These are phyloP conservation scores for Diorhabda carinulata DNA, from an alignment of 1,140 invertebrate species.

Conservation along the genomic window DNA sequence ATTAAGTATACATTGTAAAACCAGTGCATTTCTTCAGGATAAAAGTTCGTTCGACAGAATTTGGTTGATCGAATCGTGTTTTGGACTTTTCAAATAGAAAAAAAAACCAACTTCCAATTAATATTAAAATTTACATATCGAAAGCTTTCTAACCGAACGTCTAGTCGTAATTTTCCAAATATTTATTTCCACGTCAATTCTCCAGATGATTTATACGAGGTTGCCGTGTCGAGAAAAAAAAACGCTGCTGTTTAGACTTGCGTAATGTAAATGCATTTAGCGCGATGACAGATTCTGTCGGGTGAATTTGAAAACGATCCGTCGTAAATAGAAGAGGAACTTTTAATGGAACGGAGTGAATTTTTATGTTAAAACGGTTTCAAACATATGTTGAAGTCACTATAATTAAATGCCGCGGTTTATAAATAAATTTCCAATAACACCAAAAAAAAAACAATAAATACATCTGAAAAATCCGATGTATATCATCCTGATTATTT, in stretches of 20 bases:
- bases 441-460: too few relatives aligned
- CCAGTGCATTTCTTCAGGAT: too few relatives aligned
- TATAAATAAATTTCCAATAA: not conserved
- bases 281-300: constrained; percentile 14
- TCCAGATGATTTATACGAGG: not conserved
- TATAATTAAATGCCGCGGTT: not conserved
- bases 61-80: too few relatives aligned
- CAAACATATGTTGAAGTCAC: not conserved
- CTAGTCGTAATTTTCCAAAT: not conserved
- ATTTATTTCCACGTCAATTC: not conserved
- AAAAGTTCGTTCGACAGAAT: too few relatives aligned
- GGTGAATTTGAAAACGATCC: not conserved
- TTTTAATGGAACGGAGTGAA: not conserved
- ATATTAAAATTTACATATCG: too few relatives aligned
- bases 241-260: constrained; percentile 12
- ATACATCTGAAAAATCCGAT: too few relatives aligned
- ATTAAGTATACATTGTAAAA: too few relatives aligned
- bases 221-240: not conserved
- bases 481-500: too few relatives aligned
- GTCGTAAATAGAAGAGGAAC: not conserved
- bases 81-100: too few relatives aligned
- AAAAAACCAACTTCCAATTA: too few relatives aligned
- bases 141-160: not conserved
- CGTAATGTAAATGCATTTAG: constrained; percentile 23
- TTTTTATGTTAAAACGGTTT: not conserved